Base-by-base conservation (phyloP, 2,797 vertebrate species). In the Lagorchestes hirsutus region DNA sequence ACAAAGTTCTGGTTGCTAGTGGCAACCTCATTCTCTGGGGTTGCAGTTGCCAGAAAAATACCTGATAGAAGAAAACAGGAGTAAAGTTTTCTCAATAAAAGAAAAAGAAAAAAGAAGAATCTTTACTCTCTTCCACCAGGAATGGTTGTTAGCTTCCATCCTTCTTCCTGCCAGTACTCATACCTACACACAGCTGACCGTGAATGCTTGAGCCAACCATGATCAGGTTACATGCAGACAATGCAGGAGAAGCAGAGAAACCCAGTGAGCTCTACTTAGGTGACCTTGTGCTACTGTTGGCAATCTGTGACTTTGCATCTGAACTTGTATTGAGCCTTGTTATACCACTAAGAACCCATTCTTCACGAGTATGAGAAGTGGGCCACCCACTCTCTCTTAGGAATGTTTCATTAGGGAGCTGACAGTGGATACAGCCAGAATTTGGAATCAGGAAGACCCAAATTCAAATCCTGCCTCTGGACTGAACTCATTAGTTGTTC, bases 41-140 rank as follows among this genome's bases (percentile, higher is more conserved):
- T 50, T 50, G 22, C 40, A 50, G 24, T 46, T 87, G 40, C 40
- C 40, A 50, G 40, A 40, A 12, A 14, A 40, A 27, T 87, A 11
- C 74, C 40, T 50, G 74, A 27, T 50, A 46, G 74, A 50, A 46
- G 10, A 46, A 1, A 18, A 74, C 14, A 74, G 74, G 9, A 27
- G 24, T 11, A 24, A 46, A 46, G 40, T 46, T 87, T 87, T 87
- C 74, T 28, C 67, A 24, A 3, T 3, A 82, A 82, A 46, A 46
- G 67, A 62, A 94, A 91, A 55, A 82, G 92, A 52, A 52, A 52
- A 52, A 52, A 52, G 52, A 52, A 52, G 52, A 52, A 52, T 95
- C 91, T 95, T 95, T 74, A 62, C 96, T 96, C 92, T 90, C 93
- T 96, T 96, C 96, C 95, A 90, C 93, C 46, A 59, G 50, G 40